These are phyloP conservation scores for Rhagium mordax DNA, from an alignment of 2,888 invertebrate genomes.

Conservation along the genomic window DNA sequence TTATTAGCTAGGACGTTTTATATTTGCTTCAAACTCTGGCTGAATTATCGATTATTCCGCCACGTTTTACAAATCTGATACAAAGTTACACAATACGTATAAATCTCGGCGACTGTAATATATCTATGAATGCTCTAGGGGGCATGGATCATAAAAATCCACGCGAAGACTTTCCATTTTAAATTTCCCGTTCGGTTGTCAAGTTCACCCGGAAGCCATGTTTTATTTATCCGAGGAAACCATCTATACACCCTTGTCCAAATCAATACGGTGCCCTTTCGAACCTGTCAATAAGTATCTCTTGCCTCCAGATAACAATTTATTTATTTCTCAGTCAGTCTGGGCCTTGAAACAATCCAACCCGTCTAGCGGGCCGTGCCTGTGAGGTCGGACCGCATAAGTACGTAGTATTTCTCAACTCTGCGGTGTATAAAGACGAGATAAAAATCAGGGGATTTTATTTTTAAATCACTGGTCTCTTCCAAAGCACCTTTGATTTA, in stretches of 20 bases:
- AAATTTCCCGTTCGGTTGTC: neutral
- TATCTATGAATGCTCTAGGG: neutral
- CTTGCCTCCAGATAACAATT: neutral
- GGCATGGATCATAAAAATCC: neutral
- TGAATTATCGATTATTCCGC: neutral
- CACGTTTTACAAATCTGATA: neutral
- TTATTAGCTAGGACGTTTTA: no score
- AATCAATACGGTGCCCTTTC: constrained; percentile 46
- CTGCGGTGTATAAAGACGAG: constrained; percentile 3
- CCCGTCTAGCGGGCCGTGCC: neutral
- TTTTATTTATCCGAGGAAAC: constrained; percentile 46
- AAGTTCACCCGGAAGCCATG: constrained; percentile 36
- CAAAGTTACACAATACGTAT: neutral
- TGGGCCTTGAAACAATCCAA: neutral
- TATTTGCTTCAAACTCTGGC: neutral
- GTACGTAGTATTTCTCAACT: neutral
- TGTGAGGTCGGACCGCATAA: neutral
- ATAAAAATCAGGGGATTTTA: constrained; percentile 23
- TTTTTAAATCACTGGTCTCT: constrained; percentile 44
- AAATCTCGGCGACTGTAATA: neutral
- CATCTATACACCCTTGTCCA: constrained; percentile 37
- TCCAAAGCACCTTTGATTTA: constrained; percentile 51
- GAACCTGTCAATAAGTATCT: constrained; percentile 32
- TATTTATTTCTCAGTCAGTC: neutral
- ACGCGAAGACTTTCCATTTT: neutral